Evolutionary conservation across 2,888 invertebrate genomes (phyloP).

Genomic region (Watsonalla binaria): DNA sequence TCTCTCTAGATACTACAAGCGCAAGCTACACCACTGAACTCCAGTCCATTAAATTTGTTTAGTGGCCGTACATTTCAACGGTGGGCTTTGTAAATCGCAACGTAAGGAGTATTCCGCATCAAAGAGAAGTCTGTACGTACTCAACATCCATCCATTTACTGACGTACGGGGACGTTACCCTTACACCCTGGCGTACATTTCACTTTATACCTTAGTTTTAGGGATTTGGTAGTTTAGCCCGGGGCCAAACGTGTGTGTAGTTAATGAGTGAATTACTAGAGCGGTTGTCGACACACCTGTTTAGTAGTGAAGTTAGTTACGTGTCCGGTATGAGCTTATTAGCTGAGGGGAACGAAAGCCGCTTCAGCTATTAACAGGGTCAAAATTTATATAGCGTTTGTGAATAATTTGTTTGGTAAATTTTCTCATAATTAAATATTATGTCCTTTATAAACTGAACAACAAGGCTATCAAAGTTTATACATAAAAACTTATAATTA

Average conservation of each 20-base stretch:
- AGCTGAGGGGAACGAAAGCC: background rate
- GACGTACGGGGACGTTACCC: conserved; percentile 3
- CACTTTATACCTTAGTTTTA: conserved; percentile 30
- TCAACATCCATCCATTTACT: conserved; percentile 32
- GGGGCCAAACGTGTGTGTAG: conserved; percentile 20
- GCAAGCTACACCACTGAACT: background rate
- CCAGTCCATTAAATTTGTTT: conserved; percentile 6
- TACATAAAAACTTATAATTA: no score
- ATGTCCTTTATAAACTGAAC: no score
- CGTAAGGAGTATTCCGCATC: conserved; percentile 22
- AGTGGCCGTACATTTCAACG: conserved; percentile 4
- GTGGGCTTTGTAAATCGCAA: conserved; percentile 17
- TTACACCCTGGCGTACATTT: conserved; percentile 26
- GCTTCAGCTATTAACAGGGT: background rate
- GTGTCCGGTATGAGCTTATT: conserved; percentile 2
- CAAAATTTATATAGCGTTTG: no score
- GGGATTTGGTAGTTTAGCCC: conserved; percentile 18
- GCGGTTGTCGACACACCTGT: conserved; percentile 10
- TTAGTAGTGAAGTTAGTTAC: conserved; percentile 4
- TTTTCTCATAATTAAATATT: no score
- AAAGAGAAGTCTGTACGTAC: conserved; percentile 23
- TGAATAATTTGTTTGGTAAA: no score
- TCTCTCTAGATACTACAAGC: no score
- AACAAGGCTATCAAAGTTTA: no score
- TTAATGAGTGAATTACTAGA: conserved; percentile 32